These are phyloP conservation scores for Xenopus tropicalis DNA, from an alignment of 2,113 vertebrate species.

Conservation along the genomic window UCB_Xtro_10.0 CM004450.2:37688501-37689000, in stretches of 20 bases:
- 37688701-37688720: conserved; percentile 62
- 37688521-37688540: too few species aligned
- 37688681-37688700: not conserved
- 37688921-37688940: conserved; percentile 73
- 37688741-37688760: conserved; percentile 71
- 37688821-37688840: conserved; percentile 72
- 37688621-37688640: too few species aligned
- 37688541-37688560: too few species aligned
- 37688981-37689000: too few species aligned
- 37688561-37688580: too few species aligned
- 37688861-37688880: conserved; percentile 75
- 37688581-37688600: too few species aligned
- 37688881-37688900: conserved; percentile 79
- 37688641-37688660: not conserved
- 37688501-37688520: too few species aligned
- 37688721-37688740: conserved; percentile 65
- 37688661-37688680: not conserved
- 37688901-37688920: conserved; percentile 72
- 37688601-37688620: too few species aligned
- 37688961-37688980: not conserved
- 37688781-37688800: conserved; percentile 76
- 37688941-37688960: not conserved
- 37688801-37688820: conserved; percentile 66
- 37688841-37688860: conserved; percentile 80
- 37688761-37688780: conserved; percentile 74